Conservation (phyloP, 2,888 invertebrate species). For the Amblyjoppa fuscipennis region DNA sequence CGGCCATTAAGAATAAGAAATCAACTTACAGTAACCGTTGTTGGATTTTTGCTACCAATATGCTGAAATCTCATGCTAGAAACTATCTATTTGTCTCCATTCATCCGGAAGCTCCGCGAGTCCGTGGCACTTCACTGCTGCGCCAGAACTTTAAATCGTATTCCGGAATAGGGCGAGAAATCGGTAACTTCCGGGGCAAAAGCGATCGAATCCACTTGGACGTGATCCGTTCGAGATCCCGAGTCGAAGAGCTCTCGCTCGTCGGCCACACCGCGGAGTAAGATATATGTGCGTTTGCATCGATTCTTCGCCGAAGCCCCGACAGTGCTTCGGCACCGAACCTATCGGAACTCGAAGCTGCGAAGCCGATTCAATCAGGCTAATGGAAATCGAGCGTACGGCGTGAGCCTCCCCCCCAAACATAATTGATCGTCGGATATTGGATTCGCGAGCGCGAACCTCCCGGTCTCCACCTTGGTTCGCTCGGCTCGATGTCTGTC, state of each 20-base stretch:
- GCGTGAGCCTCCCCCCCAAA: slow-evolving; percentile 47
- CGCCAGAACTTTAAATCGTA: slow-evolving; percentile 3
- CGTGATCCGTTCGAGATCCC: slow-evolving; percentile 54
- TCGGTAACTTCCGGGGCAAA: slow-evolving; percentile 27
- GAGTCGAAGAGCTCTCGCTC: slow-evolving; percentile 43
- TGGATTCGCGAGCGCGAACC: slow-evolving; percentile 35
- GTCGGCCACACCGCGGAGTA: slow-evolving; percentile 49
- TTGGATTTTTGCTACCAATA: no score
- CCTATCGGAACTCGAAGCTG: slow-evolving; percentile 12
- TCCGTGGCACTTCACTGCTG: neutral
- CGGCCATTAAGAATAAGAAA: no score
- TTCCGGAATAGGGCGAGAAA: slow-evolving; percentile 24
- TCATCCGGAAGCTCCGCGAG: neutral
- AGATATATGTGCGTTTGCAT: slow-evolving; percentile 64
- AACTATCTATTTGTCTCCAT: neutral
- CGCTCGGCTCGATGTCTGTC: slow-evolving; percentile 21
- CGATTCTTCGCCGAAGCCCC: slow-evolving; percentile 59
- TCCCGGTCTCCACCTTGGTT: neutral
- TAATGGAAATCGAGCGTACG: slow-evolving; percentile 73
- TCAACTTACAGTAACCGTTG: no score
- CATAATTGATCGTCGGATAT: slow-evolving; percentile 71
- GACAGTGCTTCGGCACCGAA: neutral
- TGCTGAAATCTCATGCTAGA: no score
- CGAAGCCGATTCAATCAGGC: slow-evolving; percentile 70
- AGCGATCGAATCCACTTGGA: slow-evolving; percentile 50